Conservation (phyloP, 2,797 vertebrate genomes). For the Capromys pilorides region DNA sequence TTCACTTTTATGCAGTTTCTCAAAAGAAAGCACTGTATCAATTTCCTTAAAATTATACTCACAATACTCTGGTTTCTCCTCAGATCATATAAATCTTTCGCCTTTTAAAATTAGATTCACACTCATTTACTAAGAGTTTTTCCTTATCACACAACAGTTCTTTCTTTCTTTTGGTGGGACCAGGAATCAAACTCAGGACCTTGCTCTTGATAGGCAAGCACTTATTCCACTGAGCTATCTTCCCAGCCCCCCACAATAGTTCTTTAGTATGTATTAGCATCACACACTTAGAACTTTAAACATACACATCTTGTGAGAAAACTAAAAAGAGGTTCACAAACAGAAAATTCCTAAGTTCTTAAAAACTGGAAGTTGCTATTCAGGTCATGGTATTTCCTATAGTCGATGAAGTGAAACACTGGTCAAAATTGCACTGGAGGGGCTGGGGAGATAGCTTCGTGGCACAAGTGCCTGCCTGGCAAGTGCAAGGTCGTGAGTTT, state of each 20-base stretch:
- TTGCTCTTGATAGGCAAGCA: too few relatives aligned
- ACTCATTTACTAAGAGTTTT: not conserved
- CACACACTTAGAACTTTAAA: not conserved
- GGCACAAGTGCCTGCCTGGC: too few relatives aligned
- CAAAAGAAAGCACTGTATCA: not conserved
- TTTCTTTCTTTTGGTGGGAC: too few relatives aligned
- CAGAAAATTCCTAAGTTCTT: not conserved
- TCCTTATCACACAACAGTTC: not conserved
- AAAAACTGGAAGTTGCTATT: not conserved
- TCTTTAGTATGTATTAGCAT: not conserved
- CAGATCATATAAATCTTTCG: too few relatives aligned
- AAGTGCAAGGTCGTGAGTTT: too few relatives aligned
- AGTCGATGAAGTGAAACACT: not conserved
- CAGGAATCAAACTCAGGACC: too few relatives aligned
- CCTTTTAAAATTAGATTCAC: not conserved
- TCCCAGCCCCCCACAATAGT: not conserved
- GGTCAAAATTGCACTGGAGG: not conserved
- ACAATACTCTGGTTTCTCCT: too few relatives aligned
- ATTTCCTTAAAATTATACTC: not conserved
- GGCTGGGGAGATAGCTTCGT: too few relatives aligned
- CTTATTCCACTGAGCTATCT: too few relatives aligned
- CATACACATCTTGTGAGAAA: not conserved
- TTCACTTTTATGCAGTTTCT: too few relatives aligned
- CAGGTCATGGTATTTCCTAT: slow-evolving; percentile 28
- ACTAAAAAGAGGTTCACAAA: slow-evolving; percentile 14